These are phyloP conservation scores for Myopa tessellatipennis DNA, from an alignment of 2,888 invertebrate species.

Conservation along the genomic window DNA sequence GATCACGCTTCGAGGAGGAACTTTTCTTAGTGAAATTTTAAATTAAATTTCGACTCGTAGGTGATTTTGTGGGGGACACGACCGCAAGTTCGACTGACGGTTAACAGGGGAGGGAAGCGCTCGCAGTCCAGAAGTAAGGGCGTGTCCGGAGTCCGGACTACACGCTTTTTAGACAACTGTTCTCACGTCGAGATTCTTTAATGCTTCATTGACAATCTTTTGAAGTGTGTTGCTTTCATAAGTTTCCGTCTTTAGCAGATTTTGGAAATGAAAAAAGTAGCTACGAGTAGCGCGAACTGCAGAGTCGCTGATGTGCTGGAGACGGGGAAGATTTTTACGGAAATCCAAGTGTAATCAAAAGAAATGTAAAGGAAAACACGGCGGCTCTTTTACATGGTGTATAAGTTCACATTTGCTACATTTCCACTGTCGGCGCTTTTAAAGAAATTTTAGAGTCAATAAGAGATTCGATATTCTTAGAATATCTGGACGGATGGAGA, in stretches of 20 bases:
- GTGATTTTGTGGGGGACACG: slow-evolving; percentile 10
- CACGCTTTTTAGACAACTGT: slow-evolving; percentile 10
- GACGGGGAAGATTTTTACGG: no score
- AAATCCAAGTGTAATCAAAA: no score
- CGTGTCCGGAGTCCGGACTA: background rate
- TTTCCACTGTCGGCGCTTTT: no score
- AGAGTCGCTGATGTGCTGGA: no score
- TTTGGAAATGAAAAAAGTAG: no score
- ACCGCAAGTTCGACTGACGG: slow-evolving; percentile 7
- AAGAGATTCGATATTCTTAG: background rate
- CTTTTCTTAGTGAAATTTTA: slow-evolving; percentile 9
- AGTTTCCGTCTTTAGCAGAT: no score
- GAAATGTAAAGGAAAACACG: no score
- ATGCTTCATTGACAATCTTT: slow-evolving; percentile 19
- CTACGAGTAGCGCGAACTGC: no score
- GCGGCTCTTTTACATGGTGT: no score
- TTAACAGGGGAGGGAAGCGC: background rate
- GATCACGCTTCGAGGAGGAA: slow-evolving; percentile 4
- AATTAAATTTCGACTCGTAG: slow-evolving; percentile 25
- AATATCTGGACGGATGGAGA: no score
- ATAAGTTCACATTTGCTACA: no score
- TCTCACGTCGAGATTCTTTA: slow-evolving; percentile 33
- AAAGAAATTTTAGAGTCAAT: background rate
- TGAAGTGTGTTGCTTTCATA: background rate
- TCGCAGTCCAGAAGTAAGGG: background rate